A percentile compares a stretch with the other conserved stretches of the same genome.
These are phyloP conservation scores for Boulengerochromis microlepis DNA, from an alignment of 2,113 vertebrate genomes.

Conservation along the genomic window DNA sequence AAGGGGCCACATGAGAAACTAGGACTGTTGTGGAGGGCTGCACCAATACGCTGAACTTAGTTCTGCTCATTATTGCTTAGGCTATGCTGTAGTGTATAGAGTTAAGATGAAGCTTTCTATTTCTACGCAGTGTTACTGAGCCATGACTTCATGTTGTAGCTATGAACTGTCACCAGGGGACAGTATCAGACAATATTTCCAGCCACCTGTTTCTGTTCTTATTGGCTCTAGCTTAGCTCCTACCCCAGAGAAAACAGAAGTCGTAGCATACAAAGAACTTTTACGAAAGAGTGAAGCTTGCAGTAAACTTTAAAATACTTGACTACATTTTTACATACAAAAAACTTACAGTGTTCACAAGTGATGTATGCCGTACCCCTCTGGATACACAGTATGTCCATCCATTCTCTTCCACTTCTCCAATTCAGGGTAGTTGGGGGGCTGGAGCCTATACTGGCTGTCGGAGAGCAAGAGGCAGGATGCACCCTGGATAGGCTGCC, in stretches of 20 bases:
- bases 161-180: not conserved
- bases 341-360: not conserved
- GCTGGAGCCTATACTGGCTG: not conserved
- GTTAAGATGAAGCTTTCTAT: not conserved
- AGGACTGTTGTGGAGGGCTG: not conserved
- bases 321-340: not conserved
- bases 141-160: not conserved
- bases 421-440: not conserved
- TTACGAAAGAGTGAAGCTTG: not conserved
- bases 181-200: not conserved
- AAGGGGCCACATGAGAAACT: not conserved
- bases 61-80: not conserved
- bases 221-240: not conserved
- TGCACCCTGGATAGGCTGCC: not conserved
- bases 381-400: not conserved
- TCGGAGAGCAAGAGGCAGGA: accelerated
- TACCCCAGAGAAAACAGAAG: not conserved
- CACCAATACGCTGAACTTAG: not conserved
- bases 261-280: not conserved
- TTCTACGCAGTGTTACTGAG: not conserved
- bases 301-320: not conserved
- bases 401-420: not conserved
- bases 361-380: not conserved
- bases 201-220: not conserved
- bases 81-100: not conserved